A percentile compares a stretch with the other conserved stretches of the same genome.
Evolutionary conservation across 2,888 invertebrate genomes (phyloP).

Genomic region (Spilosoma lubricipeda): DNA sequence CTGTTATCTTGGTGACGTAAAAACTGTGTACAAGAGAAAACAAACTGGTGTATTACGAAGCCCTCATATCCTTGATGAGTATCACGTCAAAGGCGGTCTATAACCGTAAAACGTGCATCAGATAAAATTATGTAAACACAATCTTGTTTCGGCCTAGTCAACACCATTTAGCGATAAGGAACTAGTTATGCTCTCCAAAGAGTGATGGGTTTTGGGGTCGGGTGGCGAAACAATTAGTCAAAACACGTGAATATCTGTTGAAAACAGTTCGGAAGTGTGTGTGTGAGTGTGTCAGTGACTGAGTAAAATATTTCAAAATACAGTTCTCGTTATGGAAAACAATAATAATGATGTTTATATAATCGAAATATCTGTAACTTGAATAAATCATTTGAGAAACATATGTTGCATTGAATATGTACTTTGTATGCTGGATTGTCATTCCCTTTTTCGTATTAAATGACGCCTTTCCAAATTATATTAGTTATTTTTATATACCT

Average conservation of each 20-base stretch:
- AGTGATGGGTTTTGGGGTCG: conserved; percentile 17
- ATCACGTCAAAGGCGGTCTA: conserved; percentile 42
- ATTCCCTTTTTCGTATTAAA: too few relatives aligned
- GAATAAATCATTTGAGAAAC: too few relatives aligned
- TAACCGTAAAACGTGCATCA: conserved; percentile 51
- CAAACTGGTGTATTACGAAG: conserved; percentile 34
- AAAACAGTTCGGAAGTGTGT: background rate
- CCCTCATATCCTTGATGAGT: conserved; percentile 39
- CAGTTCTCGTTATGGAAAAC: background rate
- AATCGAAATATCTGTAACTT: too few relatives aligned
- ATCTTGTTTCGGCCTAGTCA: conserved; percentile 43
- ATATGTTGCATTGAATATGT: too few relatives aligned
- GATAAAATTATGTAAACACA: conserved; percentile 55
- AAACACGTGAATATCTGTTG: background rate
- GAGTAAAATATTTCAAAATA: background rate
- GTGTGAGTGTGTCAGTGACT: too few relatives aligned
- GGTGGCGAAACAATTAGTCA: background rate
- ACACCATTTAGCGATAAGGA: conserved; percentile 36
- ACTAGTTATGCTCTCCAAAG: conserved; percentile 17
- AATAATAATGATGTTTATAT: too few relatives aligned
- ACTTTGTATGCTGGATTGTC: too few relatives aligned
- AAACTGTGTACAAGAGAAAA: conserved; percentile 34
- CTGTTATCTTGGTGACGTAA: background rate
- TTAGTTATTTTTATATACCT: too few relatives aligned
- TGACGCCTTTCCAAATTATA: too few relatives aligned